Evolutionary conservation across 2,888 invertebrate genomes (phyloP), one percentile per base, ranked within the genome.

Genomic region (Eupithecia centaureata): DNA sequence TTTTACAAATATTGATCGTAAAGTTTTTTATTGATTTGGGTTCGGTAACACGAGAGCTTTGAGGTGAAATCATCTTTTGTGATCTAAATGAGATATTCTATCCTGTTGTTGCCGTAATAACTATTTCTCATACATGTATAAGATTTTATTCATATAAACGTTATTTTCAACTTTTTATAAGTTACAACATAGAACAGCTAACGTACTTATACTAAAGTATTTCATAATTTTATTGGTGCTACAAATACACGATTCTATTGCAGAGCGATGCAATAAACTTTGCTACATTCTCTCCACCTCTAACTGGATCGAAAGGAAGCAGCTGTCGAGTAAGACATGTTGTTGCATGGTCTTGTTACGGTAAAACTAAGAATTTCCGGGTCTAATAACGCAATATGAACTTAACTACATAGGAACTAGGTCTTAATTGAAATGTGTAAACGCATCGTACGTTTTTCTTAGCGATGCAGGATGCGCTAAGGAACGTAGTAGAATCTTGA

Each of bases 241-340:
- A 32, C 30, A 18, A 13, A 15, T 51, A 58, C 35, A 58, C 4
- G 18, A 12, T 63, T 71, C 15, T 62, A 65, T 67, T 62, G 35
- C 65, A 42, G 27, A 47, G 60, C 28, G 52, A 70, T 33, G 22
- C 47, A n/a, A 25, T 61, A 61, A 67, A 42, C 10, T 62, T 69
- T 18, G 51, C 22, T 68, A 61, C 63, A 52, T 71, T 68, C 57
- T 65, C 67, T 70, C 60, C 42, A 58, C 65, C 57, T 54, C 63
- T 71, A 73, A 77, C 76, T 79, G 74, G 78, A 81, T 77, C 73
- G 71, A 77, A 75, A 79, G 84, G 85, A 86, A 86, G 79, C 82
- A 81, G 81, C 84, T 83, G 83, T 83, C 86, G 77, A 72, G 74
- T 75, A 75, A 79, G 80, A 80, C 80, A 76, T 77, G 82, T 79